Base-by-base conservation (phyloP, 2,797 vertebrate genomes). In the Protosalanx chinensis region DNA sequence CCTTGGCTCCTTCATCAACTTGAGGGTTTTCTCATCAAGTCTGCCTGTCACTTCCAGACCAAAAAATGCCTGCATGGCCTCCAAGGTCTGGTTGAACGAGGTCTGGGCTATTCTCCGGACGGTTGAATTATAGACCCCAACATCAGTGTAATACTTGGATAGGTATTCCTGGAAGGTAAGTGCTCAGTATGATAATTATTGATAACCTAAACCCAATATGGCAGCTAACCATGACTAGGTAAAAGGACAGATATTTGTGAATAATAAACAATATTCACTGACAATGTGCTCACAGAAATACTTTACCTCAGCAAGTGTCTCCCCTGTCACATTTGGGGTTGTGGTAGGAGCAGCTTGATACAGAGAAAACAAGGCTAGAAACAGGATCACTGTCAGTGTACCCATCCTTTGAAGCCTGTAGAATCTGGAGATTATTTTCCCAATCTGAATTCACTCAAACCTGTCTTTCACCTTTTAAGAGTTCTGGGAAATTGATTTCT, bases 11-110 rank as follows among this genome's bases (percentile, higher is more conserved):
- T 85, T 85, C 84, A 96, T 91, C 32, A 83, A 76, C 8, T 79
- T 63, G 72, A 89, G 6, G 1, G 90, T 90, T 13, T 72, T 82
- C 3, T 59, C 18, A 57, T 88, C 80, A 80, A 96, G 35, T n/a
- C 23, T 75, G 29, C 94, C 95, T 0, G 93, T 94, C 71, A 91
- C 16, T n/a, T 88, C 83, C 35, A 96, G 82, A 66, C 85, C 89
- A 79, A 94, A 96, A 87, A 94, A 96, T 1, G 67, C 85, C 75
- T 96, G 92, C 95, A 96, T 94, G 67, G 86, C 16, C 85, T 91
- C 81, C 35, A 96, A 83, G 61, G 85, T 91, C 4, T 86, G 76
- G 46, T 65, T 85, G 65, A 95, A 76, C 37, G 62, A 76, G 15
- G 1, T 16, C 0, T 0, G 68, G 1, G 3, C 3, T 10, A 82